These are phyloP conservation scores for Paragorgia papillata DNA, from an alignment of 92 coral and sea anemone genomes.

Conservation along the genomic window DNA sequence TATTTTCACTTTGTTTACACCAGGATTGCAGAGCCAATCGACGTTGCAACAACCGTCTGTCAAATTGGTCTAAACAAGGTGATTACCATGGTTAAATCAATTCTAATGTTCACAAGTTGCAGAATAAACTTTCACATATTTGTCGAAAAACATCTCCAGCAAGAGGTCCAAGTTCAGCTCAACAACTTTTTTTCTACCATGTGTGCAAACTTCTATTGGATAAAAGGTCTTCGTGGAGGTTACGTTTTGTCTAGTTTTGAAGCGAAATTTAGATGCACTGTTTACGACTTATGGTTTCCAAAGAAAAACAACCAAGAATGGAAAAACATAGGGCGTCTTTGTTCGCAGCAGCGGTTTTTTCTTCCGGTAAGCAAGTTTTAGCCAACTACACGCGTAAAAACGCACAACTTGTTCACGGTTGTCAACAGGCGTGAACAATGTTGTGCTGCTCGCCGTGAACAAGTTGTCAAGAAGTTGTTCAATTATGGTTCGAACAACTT, in stretches of 20 bases:
- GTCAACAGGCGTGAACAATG: too few relatives aligned
- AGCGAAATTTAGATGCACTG: not conserved
- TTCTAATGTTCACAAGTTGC: not conserved
- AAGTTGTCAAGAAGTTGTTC: too few relatives aligned
- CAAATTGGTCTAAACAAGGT: not conserved
- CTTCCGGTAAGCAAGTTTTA: not conserved
- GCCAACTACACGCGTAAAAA: too few relatives aligned
- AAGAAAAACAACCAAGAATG: not conserved
- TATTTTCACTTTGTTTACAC: too few relatives aligned
- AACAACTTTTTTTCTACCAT: not conserved
- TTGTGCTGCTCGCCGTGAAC: too few relatives aligned
- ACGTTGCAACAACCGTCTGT: not conserved
- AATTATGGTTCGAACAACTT: too few relatives aligned
- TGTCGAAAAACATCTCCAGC: not conserved
- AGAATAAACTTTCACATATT: not conserved
- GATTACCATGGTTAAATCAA: not conserved
- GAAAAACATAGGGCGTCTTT: not conserved
- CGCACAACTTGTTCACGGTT: too few relatives aligned
- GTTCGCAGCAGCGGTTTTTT: not conserved
- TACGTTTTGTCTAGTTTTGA: not conserved
- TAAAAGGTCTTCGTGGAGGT: too few relatives aligned
- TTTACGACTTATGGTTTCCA: slow-evolving; percentile 2
- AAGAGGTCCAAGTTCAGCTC: not conserved
- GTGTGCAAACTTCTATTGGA: too few relatives aligned
- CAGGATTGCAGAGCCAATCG: not conserved